Evolutionary conservation across 1,140 invertebrate species (phyloP), one percentile per base, ranked within the genome.

Genomic region (Sarcophaga peregrina): DNA sequence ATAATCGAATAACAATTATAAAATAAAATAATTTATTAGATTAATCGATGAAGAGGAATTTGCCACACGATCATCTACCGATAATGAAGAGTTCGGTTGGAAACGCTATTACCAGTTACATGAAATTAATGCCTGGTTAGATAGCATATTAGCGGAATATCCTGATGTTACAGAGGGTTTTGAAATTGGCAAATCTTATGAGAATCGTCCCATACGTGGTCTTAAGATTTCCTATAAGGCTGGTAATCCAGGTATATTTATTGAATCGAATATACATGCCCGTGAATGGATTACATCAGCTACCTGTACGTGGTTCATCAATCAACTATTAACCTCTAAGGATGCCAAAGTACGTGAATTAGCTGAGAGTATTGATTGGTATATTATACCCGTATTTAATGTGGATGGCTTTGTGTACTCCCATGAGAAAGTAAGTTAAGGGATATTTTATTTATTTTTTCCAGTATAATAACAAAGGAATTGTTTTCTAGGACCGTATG

Each of bases 341-440:
- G 72, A 85, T 9, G 47, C 89, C 8, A 85, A 83, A 15, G 85
- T 92, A 8, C 85, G 86, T n/a, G 86, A 90, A 52, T 85, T 92
- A 17, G 88, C 90, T 0, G 85, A 89, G 6, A 92, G 84, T 82
- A 92, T 91, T 82, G 92, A 95, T 84, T 95, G 94, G 93, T 93
- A 94, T 86, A 91, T 96, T 82, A 88, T 95, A 75, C 95, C 95
- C 0, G 91, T 95, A 0, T 89, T 93, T 10, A 96, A 96, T 90
- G 94, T 95, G 11, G 95, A 96, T 90, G 95, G 95, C 2, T 95
- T 94, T 86, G 92, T 91, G 37, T 95, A 93, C 85, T 93, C 93
- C 3, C 92, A 93, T 83, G 86, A 84, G 74, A 84, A 62, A 84
- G 92, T 92, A 82, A 52, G 80, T 75, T 2, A 15, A 8, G 17